phyloP scores from a whole-genome alignment of 2,888 invertebrate genomes.

The Drosophila quasianomalipes region DNA sequence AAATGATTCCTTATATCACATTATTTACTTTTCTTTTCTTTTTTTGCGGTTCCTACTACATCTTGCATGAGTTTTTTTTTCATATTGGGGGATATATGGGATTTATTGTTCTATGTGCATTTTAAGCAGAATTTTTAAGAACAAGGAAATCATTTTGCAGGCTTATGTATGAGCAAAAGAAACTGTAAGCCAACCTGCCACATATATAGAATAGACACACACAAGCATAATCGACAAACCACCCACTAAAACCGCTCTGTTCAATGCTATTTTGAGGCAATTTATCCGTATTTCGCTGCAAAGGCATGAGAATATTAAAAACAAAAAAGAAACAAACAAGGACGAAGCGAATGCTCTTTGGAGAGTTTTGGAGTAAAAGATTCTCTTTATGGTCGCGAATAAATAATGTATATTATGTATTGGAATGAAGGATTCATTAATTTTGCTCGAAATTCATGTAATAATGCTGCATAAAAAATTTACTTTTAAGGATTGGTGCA shows the following conservation, averaged over 20 bases:
- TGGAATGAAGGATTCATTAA: background rate
- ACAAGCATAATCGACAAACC: conserved; percentile 1
- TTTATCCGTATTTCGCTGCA: conserved; percentile 63
- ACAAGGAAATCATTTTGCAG: conserved; percentile 43
- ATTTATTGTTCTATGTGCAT: conserved; percentile 55
- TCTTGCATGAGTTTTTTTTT: conserved; percentile 9
- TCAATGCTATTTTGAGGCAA: conserved; percentile 22
- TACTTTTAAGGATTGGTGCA: background rate
- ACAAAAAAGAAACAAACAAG: background rate
- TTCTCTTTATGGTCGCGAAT: background rate
- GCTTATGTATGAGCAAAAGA: conserved; percentile 34
- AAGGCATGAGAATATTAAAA: conserved; percentile 33
- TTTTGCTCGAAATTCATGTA: background rate
- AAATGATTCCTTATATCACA: conserved; percentile 12
- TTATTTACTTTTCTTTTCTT: conserved; percentile 9
- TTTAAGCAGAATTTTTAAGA: conserved; percentile 47
- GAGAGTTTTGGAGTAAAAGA: background rate
- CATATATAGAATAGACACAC: conserved; percentile 38
- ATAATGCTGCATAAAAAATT: background rate
- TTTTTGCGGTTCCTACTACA: background rate
- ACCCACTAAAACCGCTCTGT: background rate
- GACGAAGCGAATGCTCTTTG: background rate
- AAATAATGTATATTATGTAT: background rate
- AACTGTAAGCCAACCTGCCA: conserved; percentile 34
- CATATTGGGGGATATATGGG: conserved; percentile 1